Conservation (phyloP, 2,113 vertebrate genomes). For the Anser brachyrhynchus region DNA sequence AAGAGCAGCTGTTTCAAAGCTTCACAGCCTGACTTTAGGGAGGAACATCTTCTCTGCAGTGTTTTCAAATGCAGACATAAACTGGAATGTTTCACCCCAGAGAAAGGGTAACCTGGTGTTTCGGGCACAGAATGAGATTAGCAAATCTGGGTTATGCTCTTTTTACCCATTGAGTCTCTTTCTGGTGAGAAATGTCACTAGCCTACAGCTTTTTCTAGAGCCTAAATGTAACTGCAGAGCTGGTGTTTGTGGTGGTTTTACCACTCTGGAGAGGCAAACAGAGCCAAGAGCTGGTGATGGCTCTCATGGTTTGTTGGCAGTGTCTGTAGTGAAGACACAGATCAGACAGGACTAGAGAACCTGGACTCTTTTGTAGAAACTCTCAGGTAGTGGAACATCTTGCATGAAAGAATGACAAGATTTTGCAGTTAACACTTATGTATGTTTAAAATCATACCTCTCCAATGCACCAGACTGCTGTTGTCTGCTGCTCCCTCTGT, state of each 20-base stretch:
- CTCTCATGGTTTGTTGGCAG: neutral
- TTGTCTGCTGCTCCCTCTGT: neutral
- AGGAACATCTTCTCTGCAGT: neutral
- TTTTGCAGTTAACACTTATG: neutral
- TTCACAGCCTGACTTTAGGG: fast-evolving
- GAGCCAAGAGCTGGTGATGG: neutral
- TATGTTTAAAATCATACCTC: slow-evolving; percentile 31
- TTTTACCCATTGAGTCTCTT: neutral
- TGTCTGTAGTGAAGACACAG: fast-evolving
- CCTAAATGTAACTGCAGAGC: neutral
- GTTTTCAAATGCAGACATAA: neutral
- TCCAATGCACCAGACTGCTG: neutral
- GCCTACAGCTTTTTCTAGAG: neutral
- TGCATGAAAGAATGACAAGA: neutral
- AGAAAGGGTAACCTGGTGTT: neutral
- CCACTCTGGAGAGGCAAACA: neutral
- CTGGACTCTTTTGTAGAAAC: neutral
- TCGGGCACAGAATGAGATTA: neutral
- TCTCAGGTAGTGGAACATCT: neutral
- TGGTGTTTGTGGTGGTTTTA: neutral
- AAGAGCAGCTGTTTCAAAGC: neutral
- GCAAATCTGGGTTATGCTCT: neutral
- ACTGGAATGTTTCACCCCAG: neutral
- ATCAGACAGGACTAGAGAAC: neutral
- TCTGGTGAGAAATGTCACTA: neutral